Evolutionary conservation across 2,797 vertebrate species (phyloP), one percentile per base, ranked within the genome.

Genomic region (Crax fasciolata): DNA sequence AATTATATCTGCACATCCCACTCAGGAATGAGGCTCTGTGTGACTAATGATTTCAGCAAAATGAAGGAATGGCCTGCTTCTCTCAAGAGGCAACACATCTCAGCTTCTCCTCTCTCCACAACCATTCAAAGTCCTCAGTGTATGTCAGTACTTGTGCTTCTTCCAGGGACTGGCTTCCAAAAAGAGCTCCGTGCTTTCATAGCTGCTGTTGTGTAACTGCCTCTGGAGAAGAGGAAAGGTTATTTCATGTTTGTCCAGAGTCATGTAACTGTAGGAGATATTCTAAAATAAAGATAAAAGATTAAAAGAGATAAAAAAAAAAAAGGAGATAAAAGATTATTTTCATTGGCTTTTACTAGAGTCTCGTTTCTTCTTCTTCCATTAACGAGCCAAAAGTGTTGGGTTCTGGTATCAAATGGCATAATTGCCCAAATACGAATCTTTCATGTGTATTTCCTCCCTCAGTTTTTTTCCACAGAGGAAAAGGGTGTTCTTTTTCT

Each of bases 1-100:
- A 96, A 96, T 96, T 94, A 95, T 96, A 97, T 71, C 92, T 95
- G 79, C 71, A 94, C 90, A 95, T 94, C 90, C 95, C 89, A 95
- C 87, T 95, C 89, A 95, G 68, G 76, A 94, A 76, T 89, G 57
- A 92, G 65, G 46, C 57, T 95, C 71, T 84, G 52, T 90, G 76
- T 96, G 95, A 96, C 87, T 95, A 96, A 97, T 88, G 68, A 93
- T 92, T 94, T 86, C 3, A 2, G 84, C 79, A 96, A 94, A 97
- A 94, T 72, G 90, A 83, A 94, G 81, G 84, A 92, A 88, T 83
- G 77, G 72, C 48, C 74, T 85, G 79, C 46, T 95, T 96, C 51
- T 72, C 58, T 91, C 82, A 84, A 88, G 89, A 89, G 83, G 93
- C 89, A 84, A 35, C 48, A 58, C 74, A 84, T 93, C 79, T 92